Conservation (phyloP, 1,140 invertebrate species). For the Pectinophora gossypiella region DNA sequence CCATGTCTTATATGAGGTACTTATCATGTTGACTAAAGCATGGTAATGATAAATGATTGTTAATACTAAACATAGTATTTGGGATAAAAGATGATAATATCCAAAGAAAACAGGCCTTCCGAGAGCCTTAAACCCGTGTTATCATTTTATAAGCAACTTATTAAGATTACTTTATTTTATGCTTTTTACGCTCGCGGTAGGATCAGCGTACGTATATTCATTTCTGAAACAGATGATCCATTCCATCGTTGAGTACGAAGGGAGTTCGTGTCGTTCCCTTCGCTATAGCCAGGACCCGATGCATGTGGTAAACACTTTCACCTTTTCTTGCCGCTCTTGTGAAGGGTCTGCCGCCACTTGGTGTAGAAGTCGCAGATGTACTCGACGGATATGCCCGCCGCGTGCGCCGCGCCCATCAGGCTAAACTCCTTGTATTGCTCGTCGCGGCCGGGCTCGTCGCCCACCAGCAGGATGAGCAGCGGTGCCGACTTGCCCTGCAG, state of each 20-base stretch:
- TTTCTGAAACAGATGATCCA: constrained; percentile 18
- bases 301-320: constrained; percentile 35
- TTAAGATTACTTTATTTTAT: background rate
- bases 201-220: background rate
- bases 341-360: constrained; percentile 59
- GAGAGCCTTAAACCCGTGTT: too few relatives aligned
- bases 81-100: background rate
- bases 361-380: constrained; percentile 64
- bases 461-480: constrained; percentile 57
- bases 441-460: constrained; percentile 41
- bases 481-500: constrained; percentile 44
- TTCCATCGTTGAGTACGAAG: constrained; percentile 20
- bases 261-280: constrained; percentile 23
- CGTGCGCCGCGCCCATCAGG: constrained; percentile 49
- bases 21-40: background rate
- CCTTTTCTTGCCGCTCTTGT: constrained; percentile 69
- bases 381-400: constrained; percentile 62
- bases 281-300: constrained; percentile 41
- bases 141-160: too few relatives aligned
- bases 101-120: background rate
- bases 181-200: constrained; percentile 2
- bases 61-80: background rate
- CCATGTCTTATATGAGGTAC: background rate
- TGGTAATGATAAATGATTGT: background rate
- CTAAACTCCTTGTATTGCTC: constrained; percentile 67